Evolutionary conservation across 2,888 invertebrate species (phyloP), one percentile per base, ranked within the genome.

Genomic region (Lithophane socia): DNA sequence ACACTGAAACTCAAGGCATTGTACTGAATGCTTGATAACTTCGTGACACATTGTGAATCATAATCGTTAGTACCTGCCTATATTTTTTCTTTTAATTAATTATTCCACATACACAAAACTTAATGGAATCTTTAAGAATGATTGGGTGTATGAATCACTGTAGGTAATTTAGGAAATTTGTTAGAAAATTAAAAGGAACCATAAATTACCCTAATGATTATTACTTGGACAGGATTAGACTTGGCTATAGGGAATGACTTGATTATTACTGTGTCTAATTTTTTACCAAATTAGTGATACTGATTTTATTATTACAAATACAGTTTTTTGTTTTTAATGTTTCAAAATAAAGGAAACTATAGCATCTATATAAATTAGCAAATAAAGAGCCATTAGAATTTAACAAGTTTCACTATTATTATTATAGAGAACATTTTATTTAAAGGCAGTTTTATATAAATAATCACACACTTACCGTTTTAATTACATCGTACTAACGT

Each of bases 1-100:
- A 77, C 78, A 80, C 60, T 79, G 71, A 75, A 79, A 66, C 42
- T 58, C 68, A 83, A 77, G 63, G 75, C 1, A 0, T 24, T 64
- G 37, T 70, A 66, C 13, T 73, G 66, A 72, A 80, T 83, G 18
- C 18, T 60, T 77, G 47, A 76, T 67, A 64, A 68, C 54, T 70
- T 75, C 7, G 29, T 65, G 44, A 63, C 44, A 61, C 21, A 47
- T 9, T 49, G n/a, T 74, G 64, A 66, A 60, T 60, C 52, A 77
- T 49, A 63, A 78, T 73, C 58, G n/a, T 75, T 60, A 10, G 29
- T 37, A 56, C 52, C 49, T 42, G 21, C n/a, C 12, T 49, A 18
- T 29, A 74, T 67, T 54, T 70, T 74, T 78, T 77, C 63, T 8
- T 37, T 2, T 37, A 75, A 56, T 69, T 63, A 58, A 70, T 75